phyloP scores from a whole-genome alignment of 2,888 invertebrate genomes.

The Danaus chrysippus region DNA sequence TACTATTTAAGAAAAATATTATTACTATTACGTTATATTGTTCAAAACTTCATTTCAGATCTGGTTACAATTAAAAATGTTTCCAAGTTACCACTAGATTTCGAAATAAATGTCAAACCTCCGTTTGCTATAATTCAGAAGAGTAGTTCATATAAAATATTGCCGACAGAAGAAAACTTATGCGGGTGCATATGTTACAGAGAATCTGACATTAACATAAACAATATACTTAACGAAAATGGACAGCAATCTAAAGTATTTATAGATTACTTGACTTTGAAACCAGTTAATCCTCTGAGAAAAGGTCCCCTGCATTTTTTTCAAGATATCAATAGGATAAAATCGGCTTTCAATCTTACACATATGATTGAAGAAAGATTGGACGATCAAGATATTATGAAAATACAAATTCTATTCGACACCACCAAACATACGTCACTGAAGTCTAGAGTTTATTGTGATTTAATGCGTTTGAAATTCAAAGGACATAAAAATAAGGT shows the following conservation, averaged over 20 bases:
- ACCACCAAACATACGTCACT: conserved; percentile 62
- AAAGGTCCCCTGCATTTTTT: conserved; percentile 61
- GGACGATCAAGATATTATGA: conserved; percentile 68
- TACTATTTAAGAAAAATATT: neutral
- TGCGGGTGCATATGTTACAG: conserved; percentile 65
- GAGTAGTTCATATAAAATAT: conserved; percentile 57
- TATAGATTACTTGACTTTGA: conserved; percentile 60
- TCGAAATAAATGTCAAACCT: conserved; percentile 64
- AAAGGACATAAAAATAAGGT: conserved; percentile 71
- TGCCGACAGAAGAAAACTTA: conserved; percentile 49
- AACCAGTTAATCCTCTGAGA: conserved; percentile 56
- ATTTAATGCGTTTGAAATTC: conserved; percentile 63
- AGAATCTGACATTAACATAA: conserved; percentile 55
- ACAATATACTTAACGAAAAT: conserved; percentile 47
- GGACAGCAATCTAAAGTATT: conserved; percentile 48
- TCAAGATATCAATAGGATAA: conserved; percentile 67
- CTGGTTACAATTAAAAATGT: conserved; percentile 76
- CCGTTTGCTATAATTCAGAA: conserved; percentile 74
- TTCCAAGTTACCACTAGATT: conserved; percentile 69
- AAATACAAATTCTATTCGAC: conserved; percentile 67
- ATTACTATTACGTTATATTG: neutral
- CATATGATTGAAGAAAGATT: conserved; percentile 57
- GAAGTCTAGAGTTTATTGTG: conserved; percentile 62
- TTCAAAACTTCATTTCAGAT: conserved; percentile 55
- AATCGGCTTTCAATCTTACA: conserved; percentile 64